Conservation (phyloP, 2,888 invertebrate genomes). For the Isotomurus palustris region DNA sequence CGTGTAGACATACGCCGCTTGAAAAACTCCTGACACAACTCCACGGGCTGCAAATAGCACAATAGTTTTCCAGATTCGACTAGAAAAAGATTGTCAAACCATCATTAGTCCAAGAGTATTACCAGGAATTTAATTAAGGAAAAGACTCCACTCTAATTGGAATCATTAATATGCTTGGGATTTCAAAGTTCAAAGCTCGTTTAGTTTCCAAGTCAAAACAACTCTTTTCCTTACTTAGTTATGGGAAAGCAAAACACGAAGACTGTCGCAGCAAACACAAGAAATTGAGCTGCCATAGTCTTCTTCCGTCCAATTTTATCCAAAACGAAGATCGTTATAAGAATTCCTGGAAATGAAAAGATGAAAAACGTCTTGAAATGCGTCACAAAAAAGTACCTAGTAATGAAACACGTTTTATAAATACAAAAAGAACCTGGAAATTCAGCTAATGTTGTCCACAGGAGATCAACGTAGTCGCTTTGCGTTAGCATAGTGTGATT, state of each 20-base stretch:
- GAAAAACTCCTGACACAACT: slow-evolving; percentile 88
- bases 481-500: slow-evolving; percentile 70
- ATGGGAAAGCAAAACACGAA: slow-evolving; percentile 47
- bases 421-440: slow-evolving; percentile 68
- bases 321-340: slow-evolving; percentile 81
- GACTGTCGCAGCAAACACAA: slow-evolving; percentile 68
- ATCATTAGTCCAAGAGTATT: too few relatives aligned
- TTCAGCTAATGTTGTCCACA: slow-evolving; percentile 91
- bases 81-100: slow-evolving; percentile 55
- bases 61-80: slow-evolving; percentile 70
- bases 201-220: too few relatives aligned
- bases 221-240: slow-evolving; percentile 56
- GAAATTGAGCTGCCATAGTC: slow-evolving; percentile 90
- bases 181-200: too few relatives aligned
- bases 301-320: slow-evolving; percentile 84
- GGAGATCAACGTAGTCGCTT: slow-evolving; percentile 82
- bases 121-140: too few relatives aligned
- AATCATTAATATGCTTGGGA: too few relatives aligned
- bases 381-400: background rate
- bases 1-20: slow-evolving; percentile 92
- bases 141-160: too few relatives aligned
- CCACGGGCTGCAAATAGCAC: slow-evolving; percentile 83
- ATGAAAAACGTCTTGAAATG: too few relatives aligned
- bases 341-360: slow-evolving; percentile 62
- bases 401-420: background rate